Base-by-base conservation (phyloP, 2,888 invertebrate genomes). In the Orthosia gothica region DNA sequence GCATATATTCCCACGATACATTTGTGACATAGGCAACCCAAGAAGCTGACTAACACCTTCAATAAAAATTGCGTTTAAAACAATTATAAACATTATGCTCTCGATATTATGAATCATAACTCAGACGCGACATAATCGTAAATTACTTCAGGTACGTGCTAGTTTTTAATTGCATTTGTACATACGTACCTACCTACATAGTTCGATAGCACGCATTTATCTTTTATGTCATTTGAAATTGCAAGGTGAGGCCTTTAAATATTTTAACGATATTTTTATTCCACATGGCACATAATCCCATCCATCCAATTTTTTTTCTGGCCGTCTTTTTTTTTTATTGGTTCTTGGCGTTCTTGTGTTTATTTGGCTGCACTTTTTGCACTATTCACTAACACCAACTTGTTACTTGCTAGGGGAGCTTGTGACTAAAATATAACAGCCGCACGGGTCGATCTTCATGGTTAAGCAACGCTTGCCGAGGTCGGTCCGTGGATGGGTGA, bases 131-230 rank as follows among this genome's bases (percentile, higher is more conserved):
- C 47, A 52, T n/a, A 54, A 47, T 62, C 62, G 20, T 68, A 66
- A 78, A 79, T 63, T 65, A 61, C 23, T 20, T 49, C n/a, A 72
- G 5, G 40, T 40, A 79, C 73, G 66, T 65, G 61, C 26, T 66
- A 49, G 49, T 50, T 62, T 62, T 73, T 67, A 78, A 78, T 78
- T 78, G 62, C 32, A 32, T 32, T 32, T 32, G 32, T 32, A 32
- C 13, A 45, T 12, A 70, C 45, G 40, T 32, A 49, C 32, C 16
- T 49, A 40, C 23, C 15, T 11, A 18, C 23, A 57, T 20, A 62
- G 40, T 50, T 63, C n/a, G 13, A 77, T 58, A 49, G 20, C 52
- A 54, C 15, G 18, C 71, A 71, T 64, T 59, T 23, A 49, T 78
- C 20, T 64, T 58, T 50, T 63, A 77, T 61, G 59, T 61, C 18